Evolutionary conservation across 2,113 vertebrate species (phyloP), one percentile per base, ranked within the genome.

Genomic region (Aphyosemion australe): DNA sequence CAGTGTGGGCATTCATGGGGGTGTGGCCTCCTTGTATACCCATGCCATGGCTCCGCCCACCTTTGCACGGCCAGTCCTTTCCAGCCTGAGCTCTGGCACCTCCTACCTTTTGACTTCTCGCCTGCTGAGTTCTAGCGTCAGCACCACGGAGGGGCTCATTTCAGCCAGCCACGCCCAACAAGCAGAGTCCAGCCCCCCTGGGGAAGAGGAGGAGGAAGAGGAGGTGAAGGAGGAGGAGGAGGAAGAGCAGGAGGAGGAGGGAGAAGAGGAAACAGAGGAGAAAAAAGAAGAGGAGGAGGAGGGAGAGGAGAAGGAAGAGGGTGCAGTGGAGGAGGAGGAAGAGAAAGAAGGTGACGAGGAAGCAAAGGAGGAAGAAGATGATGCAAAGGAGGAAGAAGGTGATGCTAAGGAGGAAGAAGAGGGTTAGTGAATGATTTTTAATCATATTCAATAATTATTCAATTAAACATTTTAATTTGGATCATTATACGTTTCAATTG

Each of bases 91-190:
- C 84, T 90, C 92, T 8, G 84, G 88, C 43, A 31, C 85, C 75
- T 89, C 92, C 85, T 98, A 97, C 80, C 16, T 96, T 92, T 74
- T 97, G 90, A 93, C 92, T 12, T 91, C 91, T 83, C 12, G 74
- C 83, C 16, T 95, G 88, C 21, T 85, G 90, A 88, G 95, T 94
- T 92, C 95, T 92, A 59, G 85, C 83, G 0, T 95, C 76, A 95
- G 94, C 68, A 93, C 94, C 61, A 92, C 94, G 5, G 94, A 95
- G 69, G 94, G 94, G 5, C 91, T 95, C 41, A 90, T 96, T 15
- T 93, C 95, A 56, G 92, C 95, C 19, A 91, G 92, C 11, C 95
- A 94, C 2, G 87, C 85, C 0, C 94, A 87, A 12, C 92, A 94
- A 55, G 93, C 94, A 68, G 94, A 96, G 78, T 93, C 93, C 6